A percentile compares a stretch with the other conserved stretches of the same genome.
phyloP scores from a whole-genome alignment of 2,797 vertebrate species.

The Microcaecilia unicolor region DNA sequence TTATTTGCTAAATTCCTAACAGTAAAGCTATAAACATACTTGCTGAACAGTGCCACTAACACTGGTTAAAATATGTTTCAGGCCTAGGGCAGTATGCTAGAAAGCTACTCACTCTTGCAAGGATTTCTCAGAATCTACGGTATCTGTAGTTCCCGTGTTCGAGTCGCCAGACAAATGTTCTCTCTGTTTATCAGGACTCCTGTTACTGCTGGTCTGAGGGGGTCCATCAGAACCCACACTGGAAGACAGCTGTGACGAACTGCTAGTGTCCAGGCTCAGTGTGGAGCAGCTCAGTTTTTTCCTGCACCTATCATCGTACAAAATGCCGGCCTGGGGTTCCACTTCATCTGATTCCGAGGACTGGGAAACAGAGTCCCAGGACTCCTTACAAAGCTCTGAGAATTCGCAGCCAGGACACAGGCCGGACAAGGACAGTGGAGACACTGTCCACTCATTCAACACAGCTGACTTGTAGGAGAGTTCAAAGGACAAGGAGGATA shows the following conservation, averaged over 20 bases:
- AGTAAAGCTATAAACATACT: too few species aligned
- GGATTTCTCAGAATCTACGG: conserved; percentile 41
- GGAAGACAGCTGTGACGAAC: conserved; percentile 85
- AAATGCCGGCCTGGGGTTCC: conserved; percentile 34
- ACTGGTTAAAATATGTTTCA: too few species aligned
- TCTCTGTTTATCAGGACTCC: conserved; percentile 42
- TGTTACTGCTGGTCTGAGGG: conserved; percentile 52
- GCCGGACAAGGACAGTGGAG: conserved; percentile 81
- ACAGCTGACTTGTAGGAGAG: conserved; percentile 92
- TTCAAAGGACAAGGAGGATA: conserved; percentile 76
- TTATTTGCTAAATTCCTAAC: too few species aligned
- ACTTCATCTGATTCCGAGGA: conserved; percentile 71
- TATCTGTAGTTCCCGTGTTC: conserved; percentile 45
- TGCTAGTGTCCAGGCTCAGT: conserved; percentile 79
- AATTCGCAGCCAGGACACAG: conserved; percentile 68
- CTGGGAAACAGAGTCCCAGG: conserved; percentile 76
- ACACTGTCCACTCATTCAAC: conserved; percentile 88
- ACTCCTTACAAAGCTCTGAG: conserved; percentile 55
- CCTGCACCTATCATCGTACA: conserved; percentile 23
- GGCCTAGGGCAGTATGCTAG: not conserved
- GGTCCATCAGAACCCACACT: conserved; percentile 80
- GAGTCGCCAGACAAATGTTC: conserved; percentile 61
- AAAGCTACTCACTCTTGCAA: conserved; percentile 67
- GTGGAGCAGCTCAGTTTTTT: conserved; percentile 64
- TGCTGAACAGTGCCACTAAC: too few species aligned